Percentiles rank a stretch among this genome's conserved stretches.
Evolutionary conservation across 2,797 vertebrate species (phyloP).

Genomic region (Gallinago nigripennis): DNA sequence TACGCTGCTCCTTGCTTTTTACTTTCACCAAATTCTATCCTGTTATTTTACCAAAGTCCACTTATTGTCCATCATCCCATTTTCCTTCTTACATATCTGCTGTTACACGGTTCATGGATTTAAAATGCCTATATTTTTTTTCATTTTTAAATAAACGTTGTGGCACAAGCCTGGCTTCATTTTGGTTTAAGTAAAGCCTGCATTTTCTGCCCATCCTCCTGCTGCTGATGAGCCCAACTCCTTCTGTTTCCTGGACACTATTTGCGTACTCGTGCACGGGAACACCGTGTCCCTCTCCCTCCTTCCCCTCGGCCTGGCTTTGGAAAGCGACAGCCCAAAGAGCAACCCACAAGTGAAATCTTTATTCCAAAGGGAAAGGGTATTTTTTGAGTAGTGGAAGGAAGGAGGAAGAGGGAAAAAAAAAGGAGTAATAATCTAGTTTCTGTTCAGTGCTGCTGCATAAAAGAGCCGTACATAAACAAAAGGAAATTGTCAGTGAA

Average conservation of each 20-base stretch:
- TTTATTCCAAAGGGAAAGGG: background rate
- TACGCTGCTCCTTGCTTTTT: background rate
- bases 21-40: background rate
- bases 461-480: background rate
- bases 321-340: background rate
- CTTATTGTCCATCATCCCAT: background rate
- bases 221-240: background rate
- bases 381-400: background rate
- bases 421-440: background rate
- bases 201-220: background rate
- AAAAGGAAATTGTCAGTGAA: background rate
- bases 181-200: background rate
- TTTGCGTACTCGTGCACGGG: fast-evolving
- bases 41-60: background rate
- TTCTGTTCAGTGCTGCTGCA: background rate
- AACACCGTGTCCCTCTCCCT: background rate
- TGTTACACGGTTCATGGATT: background rate
- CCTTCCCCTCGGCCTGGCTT: background rate
- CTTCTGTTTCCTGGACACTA: background rate
- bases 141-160: background rate
- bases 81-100: background rate
- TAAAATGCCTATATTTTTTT: background rate
- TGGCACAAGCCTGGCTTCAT: background rate
- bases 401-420: background rate
- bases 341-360: background rate